Evolutionary conservation across 2,888 invertebrate genomes (phyloP).

Genomic region (Cantharis flavilabris): DNA sequence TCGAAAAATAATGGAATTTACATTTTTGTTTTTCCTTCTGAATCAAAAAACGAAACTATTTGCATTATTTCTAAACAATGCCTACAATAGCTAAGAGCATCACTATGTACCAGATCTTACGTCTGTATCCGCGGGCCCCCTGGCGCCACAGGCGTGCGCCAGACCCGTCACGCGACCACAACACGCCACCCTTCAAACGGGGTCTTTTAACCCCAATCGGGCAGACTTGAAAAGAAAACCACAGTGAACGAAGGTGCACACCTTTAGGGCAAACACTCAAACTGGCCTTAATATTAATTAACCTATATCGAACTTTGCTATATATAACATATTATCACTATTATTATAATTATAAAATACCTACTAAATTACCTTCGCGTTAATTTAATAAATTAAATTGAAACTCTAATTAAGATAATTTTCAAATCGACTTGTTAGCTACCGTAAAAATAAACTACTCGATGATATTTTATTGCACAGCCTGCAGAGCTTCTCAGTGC

Average conservation of each 20-base stretch:
- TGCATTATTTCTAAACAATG: neutral
- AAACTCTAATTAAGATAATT: neutral
- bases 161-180: slow-evolving; percentile 36
- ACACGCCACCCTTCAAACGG: slow-evolving; percentile 22
- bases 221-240: slow-evolving; percentile 31
- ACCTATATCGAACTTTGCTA: slow-evolving; percentile 19
- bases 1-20: neutral
- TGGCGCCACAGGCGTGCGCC: slow-evolving; percentile 39
- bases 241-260: slow-evolving; percentile 21
- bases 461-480: neutral
- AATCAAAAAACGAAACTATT: neutral
- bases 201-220: slow-evolving; percentile 24
- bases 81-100: slow-evolving; percentile 6
- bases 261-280: slow-evolving; percentile 15
- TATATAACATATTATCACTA: slow-evolving; percentile 2
- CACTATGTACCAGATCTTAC: slow-evolving; percentile 10
- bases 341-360: slow-evolving; percentile 1
- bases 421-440: neutral
- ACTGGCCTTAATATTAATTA: slow-evolving; percentile 18
- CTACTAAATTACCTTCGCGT: neutral
- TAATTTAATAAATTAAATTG: neutral
- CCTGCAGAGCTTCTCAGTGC: neutral
- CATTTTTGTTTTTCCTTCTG: neutral
- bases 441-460: neutral
- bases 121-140: slow-evolving; percentile 32